Percentiles rank a stretch among this genome's conserved stretches.
phyloP scores from a whole-genome alignment of 2,113 vertebrate genomes.

The Puffinus mauretanicus region DNA sequence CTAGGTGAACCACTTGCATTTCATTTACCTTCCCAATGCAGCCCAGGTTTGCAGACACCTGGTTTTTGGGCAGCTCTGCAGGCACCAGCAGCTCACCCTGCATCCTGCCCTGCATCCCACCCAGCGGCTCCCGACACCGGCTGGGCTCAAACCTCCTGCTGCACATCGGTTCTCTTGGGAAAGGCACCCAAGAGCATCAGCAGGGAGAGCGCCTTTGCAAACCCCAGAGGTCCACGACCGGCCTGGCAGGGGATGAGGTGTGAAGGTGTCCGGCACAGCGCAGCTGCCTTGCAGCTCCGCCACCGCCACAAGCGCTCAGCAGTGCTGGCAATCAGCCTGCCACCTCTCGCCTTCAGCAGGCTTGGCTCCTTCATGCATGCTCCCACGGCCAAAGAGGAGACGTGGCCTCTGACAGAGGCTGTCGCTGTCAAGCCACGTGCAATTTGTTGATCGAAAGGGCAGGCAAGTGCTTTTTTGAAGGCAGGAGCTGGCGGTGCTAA shows the following conservation, averaged over 20 bases:
- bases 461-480: background rate
- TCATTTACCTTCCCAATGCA: background rate
- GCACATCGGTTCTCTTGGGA: background rate
- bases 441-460: background rate
- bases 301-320: background rate
- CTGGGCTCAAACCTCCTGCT: background rate
- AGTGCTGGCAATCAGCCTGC: background rate
- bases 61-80: background rate
- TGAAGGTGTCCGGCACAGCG: background rate
- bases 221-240: background rate
- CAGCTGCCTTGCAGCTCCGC: background rate
- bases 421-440: fast-evolving
- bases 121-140: fast-evolving
- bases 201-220: background rate
- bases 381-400: background rate
- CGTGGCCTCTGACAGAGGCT: background rate
- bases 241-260: background rate
- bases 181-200: background rate
- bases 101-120: background rate
- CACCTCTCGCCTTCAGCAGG: background rate
- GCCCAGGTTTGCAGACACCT: background rate
- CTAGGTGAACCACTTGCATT: background rate
- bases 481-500: background rate
- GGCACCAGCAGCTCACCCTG: background rate
- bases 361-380: background rate